Conservation (phyloP, 1,140 invertebrate species). For the Nixonia krombeini region DNA sequence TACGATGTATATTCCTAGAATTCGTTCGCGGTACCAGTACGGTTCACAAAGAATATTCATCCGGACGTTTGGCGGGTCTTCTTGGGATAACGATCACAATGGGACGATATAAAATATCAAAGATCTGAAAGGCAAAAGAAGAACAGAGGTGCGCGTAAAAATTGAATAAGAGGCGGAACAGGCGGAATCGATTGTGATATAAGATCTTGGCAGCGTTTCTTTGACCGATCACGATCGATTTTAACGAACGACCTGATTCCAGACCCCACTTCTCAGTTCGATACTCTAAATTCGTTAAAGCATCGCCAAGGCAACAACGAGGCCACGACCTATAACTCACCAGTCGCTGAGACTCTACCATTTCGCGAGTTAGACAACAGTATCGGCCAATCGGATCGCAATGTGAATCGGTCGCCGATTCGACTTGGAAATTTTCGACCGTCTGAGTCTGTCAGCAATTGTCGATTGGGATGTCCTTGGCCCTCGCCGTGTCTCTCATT, state of each 20-base stretch:
- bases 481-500: neutral
- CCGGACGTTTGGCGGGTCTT: neutral
- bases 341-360: no score
- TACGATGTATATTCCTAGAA: slow-evolving; percentile 23
- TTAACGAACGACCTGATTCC: slow-evolving; percentile 5
- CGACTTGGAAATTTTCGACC: no score
- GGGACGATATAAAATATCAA: slow-evolving; percentile 5
- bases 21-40: slow-evolving; percentile 3
- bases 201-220: neutral
- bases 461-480: no score
- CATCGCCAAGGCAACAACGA: no score
- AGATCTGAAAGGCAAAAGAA: neutral
- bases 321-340: no score
- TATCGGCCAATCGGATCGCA: no score
- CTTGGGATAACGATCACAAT: slow-evolving; percentile 5
- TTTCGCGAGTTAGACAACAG: no score
- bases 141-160: neutral
- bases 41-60: slow-evolving; percentile 4
- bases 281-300: slow-evolving; percentile 1
- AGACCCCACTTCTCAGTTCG: neutral
- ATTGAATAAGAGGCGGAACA: neutral
- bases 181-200: neutral
- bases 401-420: no score
- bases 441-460: no score
- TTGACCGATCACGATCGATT: slow-evolving; percentile 9